Base-by-base conservation (phyloP, 2,113 vertebrate species). In the Ammodytes marinus region DNA sequence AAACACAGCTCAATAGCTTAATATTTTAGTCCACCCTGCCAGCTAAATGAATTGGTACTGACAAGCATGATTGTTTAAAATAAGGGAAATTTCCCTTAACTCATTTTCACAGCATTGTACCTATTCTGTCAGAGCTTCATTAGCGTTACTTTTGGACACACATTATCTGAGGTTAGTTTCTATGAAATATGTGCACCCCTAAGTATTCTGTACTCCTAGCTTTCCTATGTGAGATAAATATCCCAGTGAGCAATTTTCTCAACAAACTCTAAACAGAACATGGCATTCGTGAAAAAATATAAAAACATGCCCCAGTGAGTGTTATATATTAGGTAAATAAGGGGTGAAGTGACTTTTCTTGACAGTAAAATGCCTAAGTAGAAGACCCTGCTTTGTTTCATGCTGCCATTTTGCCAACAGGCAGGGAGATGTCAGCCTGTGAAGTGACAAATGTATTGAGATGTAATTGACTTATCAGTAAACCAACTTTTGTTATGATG, bases 391-490 rank as follows among this genome's bases (percentile, higher is more conserved):
- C 77, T 81, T 86, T 86, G 84, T 75, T 86, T 49, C 46, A 14
- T 1, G 3, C 55, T 69, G 71, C 76, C 69, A 75, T 76, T 76
- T 70, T 86, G 63, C 61, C 50, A 52, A 53, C 53, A 82, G 61
- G 66, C 43, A 5, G 45, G 35, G 46, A 83, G 77, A 84, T 40
- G 11, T 59, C n/a, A 69, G 40, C 60, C 77, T 76, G 77, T 60
- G 4, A 66, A 49, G 66, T 85, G 89, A 87, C 82, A 80, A 73
- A 78, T 75, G 82, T 11, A 78, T 78, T 78, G 75, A 88, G 77
- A 86, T 69, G 77, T 88, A 85, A 86, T 86, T 43, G 78, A 63
- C 73, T 82, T 78, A 75, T 90, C 75, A 57, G 71, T 71, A 77
- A 77, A 70, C 47, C 70, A 76, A 49, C 83, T 61, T 50, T 58